Percentiles rank a stretch among this genome's conserved stretches.
Conservation (phyloP, 2,113 vertebrate species). For the Sorex fumeus region DNA sequence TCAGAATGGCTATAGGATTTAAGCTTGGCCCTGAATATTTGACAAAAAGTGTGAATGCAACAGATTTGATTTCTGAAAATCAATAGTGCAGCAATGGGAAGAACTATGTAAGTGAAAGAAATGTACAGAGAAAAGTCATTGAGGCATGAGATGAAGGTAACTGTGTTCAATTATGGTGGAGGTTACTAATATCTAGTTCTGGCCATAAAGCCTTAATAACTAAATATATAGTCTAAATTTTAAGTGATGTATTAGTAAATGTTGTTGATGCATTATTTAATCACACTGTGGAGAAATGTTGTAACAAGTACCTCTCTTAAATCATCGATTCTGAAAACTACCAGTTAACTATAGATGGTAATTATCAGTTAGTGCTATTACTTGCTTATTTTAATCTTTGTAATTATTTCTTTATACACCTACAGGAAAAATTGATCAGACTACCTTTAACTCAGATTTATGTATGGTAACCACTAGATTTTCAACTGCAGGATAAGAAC, state of each 20-base stretch:
- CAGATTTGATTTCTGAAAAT: background rate
- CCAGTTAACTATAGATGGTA: too few relatives aligned
- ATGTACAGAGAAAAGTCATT: background rate
- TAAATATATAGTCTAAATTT: slow-evolving; percentile 4
- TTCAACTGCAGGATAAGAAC: too few relatives aligned
- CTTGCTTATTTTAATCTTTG: too few relatives aligned
- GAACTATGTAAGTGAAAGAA: background rate
- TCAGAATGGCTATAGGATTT: background rate
- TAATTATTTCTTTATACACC: too few relatives aligned
- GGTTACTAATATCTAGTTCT: background rate
- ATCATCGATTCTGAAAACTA: background rate
- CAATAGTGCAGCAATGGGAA: background rate
- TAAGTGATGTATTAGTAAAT: background rate
- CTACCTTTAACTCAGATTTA: too few relatives aligned
- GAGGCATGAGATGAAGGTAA: too few relatives aligned
- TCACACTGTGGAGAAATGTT: slow-evolving; percentile 3
- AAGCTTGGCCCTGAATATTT: background rate
- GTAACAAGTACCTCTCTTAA: background rate
- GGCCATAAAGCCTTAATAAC: background rate
- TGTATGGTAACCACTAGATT: too few relatives aligned
- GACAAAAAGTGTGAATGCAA: background rate
- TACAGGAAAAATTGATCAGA: too few relatives aligned
- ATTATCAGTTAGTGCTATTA: too few relatives aligned
- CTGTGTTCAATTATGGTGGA: background rate
- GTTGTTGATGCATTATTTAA: background rate